phyloP scores from a whole-genome alignment of 2,888 invertebrate genomes.

The Philaethria dido region DNA sequence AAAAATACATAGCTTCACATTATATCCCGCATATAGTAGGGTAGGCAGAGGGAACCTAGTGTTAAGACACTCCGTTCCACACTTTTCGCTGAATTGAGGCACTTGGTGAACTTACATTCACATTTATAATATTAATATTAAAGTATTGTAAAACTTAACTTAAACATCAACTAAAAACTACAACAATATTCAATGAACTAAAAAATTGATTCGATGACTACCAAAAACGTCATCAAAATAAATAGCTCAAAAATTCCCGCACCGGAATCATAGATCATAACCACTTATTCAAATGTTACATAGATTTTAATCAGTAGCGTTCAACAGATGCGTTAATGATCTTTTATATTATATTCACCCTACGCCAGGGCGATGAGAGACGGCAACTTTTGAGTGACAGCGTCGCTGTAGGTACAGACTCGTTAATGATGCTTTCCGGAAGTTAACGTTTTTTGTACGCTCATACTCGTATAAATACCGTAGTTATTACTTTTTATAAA shows the following conservation, averaged over 20 bases:
- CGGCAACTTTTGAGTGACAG: slow-evolving; percentile 68
- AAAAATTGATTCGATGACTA: slow-evolving; percentile 1
- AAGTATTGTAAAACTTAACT: background rate
- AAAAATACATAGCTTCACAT: too few relatives aligned
- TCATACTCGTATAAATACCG: slow-evolving; percentile 2
- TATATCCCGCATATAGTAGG: too few relatives aligned
- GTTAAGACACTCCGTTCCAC: too few relatives aligned
- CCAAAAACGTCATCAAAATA: background rate
- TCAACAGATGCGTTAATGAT: slow-evolving; percentile 73
- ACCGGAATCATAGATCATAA: slow-evolving; percentile 38
- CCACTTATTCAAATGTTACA: slow-evolving; percentile 35
- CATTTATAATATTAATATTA: too few relatives aligned
- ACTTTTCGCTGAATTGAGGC: too few relatives aligned
- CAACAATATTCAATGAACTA: slow-evolving; percentile 10
- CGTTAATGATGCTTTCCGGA: slow-evolving; percentile 74
- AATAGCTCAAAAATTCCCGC: slow-evolving; percentile 5
- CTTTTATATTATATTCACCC: slow-evolving; percentile 76
- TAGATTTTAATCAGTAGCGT: slow-evolving; percentile 40
- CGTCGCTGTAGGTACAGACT: slow-evolving; percentile 79
- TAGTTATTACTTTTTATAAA: slow-evolving; percentile 6
- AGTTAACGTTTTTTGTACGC: slow-evolving; percentile 51
- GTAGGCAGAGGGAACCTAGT: too few relatives aligned
- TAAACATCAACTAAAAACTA: background rate
- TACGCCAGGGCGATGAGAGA: slow-evolving; percentile 65
- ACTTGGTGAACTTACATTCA: too few relatives aligned